phyloP scores from a whole-genome alignment of 2,113 vertebrate genomes.

The Myiozetetes cayanensis region DNA sequence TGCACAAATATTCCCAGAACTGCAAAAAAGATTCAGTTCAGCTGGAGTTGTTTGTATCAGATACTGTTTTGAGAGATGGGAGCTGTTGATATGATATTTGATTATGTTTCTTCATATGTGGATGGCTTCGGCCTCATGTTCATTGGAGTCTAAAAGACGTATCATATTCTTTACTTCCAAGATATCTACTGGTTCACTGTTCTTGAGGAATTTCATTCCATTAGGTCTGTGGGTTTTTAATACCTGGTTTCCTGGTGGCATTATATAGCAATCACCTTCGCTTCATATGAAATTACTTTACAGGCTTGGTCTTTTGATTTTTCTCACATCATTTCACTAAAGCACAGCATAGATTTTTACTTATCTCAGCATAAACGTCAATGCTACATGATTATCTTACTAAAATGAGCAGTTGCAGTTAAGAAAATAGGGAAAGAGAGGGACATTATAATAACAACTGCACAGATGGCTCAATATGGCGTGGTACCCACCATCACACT shows the following conservation, averaged over 20 bases:
- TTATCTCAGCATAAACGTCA: background rate
- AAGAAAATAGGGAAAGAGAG: background rate
- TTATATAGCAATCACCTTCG: background rate
- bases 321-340: background rate
- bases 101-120: background rate
- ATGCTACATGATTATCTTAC: background rate
- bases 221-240: background rate
- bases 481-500: background rate
- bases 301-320: background rate
- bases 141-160: background rate
- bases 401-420: background rate
- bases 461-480: background rate
- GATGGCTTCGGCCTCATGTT: background rate
- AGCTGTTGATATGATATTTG: background rate
- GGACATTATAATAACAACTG: background rate
- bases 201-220: background rate
- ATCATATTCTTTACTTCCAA: background rate
- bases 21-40: background rate
- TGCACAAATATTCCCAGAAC: background rate
- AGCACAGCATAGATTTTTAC: background rate
- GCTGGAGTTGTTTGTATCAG: background rate
- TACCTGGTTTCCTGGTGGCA: background rate
- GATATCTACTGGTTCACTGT: background rate
- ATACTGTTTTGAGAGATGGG: background rate
- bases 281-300: background rate